These are phyloP conservation scores for Nemurella pictetii DNA, from an alignment of 2,888 invertebrate genomes.

Conservation along the genomic window DNA sequence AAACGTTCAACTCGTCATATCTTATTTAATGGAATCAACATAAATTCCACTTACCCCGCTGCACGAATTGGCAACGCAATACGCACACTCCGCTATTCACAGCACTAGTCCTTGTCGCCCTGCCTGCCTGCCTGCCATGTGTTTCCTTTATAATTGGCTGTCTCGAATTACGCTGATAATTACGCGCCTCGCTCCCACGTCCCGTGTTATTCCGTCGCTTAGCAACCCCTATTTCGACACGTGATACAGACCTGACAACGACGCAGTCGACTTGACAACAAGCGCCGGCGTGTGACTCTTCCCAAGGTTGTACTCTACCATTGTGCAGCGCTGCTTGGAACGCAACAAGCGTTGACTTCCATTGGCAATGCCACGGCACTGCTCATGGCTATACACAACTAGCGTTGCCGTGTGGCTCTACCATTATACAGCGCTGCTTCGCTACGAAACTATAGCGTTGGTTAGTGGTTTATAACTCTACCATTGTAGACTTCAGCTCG, in stretches of 20 bases:
- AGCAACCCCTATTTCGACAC: not conserved
- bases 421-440: no score
- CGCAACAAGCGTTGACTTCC: no score
- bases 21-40: not conserved
- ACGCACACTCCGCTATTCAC: not conserved
- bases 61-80: not conserved
- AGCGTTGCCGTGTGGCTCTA: no score
- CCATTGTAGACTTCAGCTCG: no score
- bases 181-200: not conserved
- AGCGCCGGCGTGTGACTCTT: not conserved
- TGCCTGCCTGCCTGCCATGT: not conserved
- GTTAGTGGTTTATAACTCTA: no score
- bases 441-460: no score
- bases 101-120: no score
- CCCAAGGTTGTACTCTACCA: no score
- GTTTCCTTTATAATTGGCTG: not conserved
- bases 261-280: no score
- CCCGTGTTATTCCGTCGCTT: not conserved
- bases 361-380: no score
- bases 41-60: not conserved
- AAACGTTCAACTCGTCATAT: not conserved
- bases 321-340: no score
- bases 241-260: not conserved
- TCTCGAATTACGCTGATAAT: not conserved
- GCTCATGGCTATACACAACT: no score